Base-by-base conservation (phyloP, 2,888 invertebrate genomes). In the Apantesis nais region DNA sequence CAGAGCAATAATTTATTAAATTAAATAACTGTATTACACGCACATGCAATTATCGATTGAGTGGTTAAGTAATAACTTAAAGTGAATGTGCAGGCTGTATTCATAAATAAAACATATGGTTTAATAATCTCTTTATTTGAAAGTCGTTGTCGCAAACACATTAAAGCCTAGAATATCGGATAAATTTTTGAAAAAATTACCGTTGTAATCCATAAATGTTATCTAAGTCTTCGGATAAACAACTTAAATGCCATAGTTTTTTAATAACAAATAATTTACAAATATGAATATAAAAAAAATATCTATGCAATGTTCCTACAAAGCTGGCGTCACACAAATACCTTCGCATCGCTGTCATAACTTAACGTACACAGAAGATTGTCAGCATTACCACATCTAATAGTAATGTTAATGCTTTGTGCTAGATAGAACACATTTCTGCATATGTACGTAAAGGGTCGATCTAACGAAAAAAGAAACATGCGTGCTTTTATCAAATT, bases 1-100 rank as follows among this genome's bases (percentile, higher is more conserved):
- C 55, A 39, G 55, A 68, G 67, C 34, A 71, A 71, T 74, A 44
- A 71, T 78, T 71, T 67, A 25, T 62, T 22, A 74, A 71, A 81
- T 79, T 74, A 72, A 81, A 79, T 34, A 69, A 69, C 63, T 37
- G 64, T 19, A 66, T 55, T 34, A 55, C 37, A 8, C 16, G 16
- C 44, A 41, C 19, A 48, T n/a, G 44, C n/a, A 65, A 52, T 65
- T 48, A n/a, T 52, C 31, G 16, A 65, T 48, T 34, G 64, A 34
- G 34, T 65, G 29, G 16, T 58, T 58, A 52, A 52, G 48, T 52
- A 52, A 52, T n/a, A 52, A n/a, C 2, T 29, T 29, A 29, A 29
- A 14, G 29, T 58, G 29, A 58, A 58, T 58, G 8, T 58, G 16
- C 29, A 16, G 14, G 29, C 7, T 58, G 29, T 7, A 14, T 7